Evolutionary conservation across 2,797 vertebrate genomes (phyloP).

Genomic region (Phrynocephalus vlangalii): DNA sequence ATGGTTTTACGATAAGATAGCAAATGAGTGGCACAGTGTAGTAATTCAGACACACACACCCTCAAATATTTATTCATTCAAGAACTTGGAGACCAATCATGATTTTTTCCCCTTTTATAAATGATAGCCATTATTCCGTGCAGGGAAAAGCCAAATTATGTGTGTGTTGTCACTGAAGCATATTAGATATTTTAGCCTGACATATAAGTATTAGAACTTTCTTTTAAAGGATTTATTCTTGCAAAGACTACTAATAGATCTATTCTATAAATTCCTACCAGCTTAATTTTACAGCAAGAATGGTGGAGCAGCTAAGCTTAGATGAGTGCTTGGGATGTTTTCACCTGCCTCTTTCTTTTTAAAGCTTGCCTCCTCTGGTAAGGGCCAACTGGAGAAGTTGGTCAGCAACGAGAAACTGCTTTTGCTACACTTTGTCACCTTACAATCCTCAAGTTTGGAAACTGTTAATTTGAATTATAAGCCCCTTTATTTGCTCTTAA

Average conservation of each 20-base stretch:
- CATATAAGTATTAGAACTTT: neutral
- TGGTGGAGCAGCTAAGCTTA: neutral
- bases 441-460: neutral
- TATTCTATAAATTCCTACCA: neutral
- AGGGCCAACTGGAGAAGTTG: neutral
- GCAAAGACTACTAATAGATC: neutral
- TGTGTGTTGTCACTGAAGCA: conserved; percentile 3
- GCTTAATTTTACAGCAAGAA: neutral
- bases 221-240: conserved; percentile 14
- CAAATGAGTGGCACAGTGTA: conserved; percentile 12
- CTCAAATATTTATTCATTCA: neutral
- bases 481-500: neutral
- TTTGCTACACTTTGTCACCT: neutral
- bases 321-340: neutral
- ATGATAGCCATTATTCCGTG: neutral
- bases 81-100: neutral
- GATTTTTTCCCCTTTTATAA: neutral
- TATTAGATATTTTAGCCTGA: neutral
- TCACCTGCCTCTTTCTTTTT: neutral
- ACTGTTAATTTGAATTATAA: neutral
- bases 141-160: neutral
- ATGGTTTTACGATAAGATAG: neutral
- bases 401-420: neutral
- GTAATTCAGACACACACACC: conserved; percentile 8
- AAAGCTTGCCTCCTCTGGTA: neutral